Percentiles rank a stretch among this genome's conserved stretches.
These are phyloP conservation scores for Silurus aristotelis DNA, from an alignment of 2,797 vertebrate genomes.

Conservation along the genomic window DNA sequence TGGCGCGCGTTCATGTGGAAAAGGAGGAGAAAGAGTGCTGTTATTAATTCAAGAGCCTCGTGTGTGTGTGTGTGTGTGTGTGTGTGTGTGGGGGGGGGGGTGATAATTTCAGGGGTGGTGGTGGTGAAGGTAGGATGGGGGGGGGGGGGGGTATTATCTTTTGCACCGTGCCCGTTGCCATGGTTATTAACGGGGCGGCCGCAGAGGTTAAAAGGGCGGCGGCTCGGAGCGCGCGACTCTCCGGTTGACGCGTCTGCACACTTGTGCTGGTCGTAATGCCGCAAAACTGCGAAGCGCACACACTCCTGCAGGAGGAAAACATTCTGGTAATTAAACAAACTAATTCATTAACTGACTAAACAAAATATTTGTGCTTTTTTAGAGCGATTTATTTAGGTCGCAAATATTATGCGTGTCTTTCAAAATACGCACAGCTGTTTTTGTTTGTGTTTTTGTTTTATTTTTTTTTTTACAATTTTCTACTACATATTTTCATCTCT, in stretches of 20 bases:
- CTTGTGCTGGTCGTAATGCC: constrained; percentile 64
- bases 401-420: not conserved
- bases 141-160: constrained; percentile 18
- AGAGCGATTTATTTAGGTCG: not conserved
- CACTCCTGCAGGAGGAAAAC: not conserved
- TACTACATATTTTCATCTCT: constrained; percentile 25
- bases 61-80: too few relatives aligned
- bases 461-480: constrained; percentile 37
- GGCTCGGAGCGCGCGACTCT: constrained; percentile 17
- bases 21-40: constrained; percentile 23
- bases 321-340: not conserved
- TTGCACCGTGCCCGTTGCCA: constrained; percentile 51
- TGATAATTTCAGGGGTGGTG: constrained; percentile 9
- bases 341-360: not conserved
- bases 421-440: not conserved
- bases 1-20: not conserved
- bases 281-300: constrained; percentile 62
- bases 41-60: constrained; percentile 24
- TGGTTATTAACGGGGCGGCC: constrained; percentile 57
- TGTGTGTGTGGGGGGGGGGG: too few relatives aligned
- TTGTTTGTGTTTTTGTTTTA: not conserved
- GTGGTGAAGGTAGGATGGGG: not conserved
- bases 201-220: constrained; percentile 59
- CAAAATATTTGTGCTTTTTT: too few relatives aligned
- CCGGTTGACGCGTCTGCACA: constrained; percentile 24